phyloP scores from a whole-genome alignment of 1,140 invertebrate genomes.

The Drosophila erecta region DNA sequence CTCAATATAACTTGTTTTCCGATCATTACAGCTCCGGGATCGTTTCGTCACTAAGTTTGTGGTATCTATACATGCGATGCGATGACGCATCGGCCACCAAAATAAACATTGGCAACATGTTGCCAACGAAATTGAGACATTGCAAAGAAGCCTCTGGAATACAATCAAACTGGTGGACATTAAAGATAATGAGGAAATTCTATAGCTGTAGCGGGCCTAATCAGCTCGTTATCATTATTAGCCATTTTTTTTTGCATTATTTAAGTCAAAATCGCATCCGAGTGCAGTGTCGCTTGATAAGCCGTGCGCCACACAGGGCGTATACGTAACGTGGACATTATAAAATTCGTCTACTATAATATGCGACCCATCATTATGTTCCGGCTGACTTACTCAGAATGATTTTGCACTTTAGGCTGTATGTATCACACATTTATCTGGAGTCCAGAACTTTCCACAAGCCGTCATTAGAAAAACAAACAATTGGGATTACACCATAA shows the following conservation, averaged over 20 bases:
- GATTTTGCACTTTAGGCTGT: conserved; percentile 13
- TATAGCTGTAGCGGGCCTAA: conserved; percentile 17
- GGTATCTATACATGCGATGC: background rate
- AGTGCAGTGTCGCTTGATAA: conserved; percentile 47
- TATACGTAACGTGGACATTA: conserved; percentile 33
- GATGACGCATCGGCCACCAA: conserved; percentile 27
- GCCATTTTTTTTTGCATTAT: conserved; percentile 10
- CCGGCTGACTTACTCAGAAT: conserved; percentile 15
- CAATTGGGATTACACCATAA: conserved; percentile 60
- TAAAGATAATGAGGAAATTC: conserved; percentile 32
- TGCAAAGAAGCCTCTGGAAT: conserved; percentile 40
- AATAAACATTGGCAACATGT: conserved; percentile 28
- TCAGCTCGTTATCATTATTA: conserved; percentile 39
- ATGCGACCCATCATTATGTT: conserved; percentile 33
- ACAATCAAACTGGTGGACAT: background rate
- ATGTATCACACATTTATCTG: conserved; percentile 6
- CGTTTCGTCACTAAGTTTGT: conserved; percentile 27
- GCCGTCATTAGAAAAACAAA: conserved; percentile 18
- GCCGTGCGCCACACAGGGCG: conserved; percentile 16
- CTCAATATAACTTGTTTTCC: conserved; percentile 40
- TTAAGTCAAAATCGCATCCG: conserved; percentile 37
- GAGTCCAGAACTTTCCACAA: conserved; percentile 33
- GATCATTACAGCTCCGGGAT: conserved; percentile 34
- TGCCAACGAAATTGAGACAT: conserved; percentile 4
- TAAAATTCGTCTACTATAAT: background rate